Evolutionary conservation across 1,140 invertebrate species (phyloP), one percentile per base, ranked within the genome.

Genomic region (Cyphomyrmex costatus): DNA sequence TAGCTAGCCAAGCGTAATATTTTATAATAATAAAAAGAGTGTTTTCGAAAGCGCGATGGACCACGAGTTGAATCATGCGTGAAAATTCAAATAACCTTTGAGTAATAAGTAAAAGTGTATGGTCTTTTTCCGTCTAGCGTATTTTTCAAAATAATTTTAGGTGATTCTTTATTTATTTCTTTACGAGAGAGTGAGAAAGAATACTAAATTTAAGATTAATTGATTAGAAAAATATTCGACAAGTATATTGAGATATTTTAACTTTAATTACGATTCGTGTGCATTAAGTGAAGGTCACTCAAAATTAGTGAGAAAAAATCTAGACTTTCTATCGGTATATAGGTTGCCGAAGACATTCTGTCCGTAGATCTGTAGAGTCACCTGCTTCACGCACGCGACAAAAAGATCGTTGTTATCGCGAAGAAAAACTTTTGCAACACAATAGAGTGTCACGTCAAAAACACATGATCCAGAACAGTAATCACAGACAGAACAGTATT

Each of bases 371-470:
- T 58, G 66, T 27, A 42, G 33, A 42, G 27, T 60, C 53, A 82
- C 51, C 53, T 74, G 79, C 24, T 73, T 74, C 56, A 73, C 66
- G 79, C 66, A 58, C 7, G 79, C n/a, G 66, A 74, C 8, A 49
- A 46, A 49, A 73, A 83, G 8, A 33, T 49, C 24, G 12, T 12
- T 30, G 49, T 83, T 53, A 83, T 83, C 19, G 24, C 42, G 53
- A 83, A 56, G 68, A 49, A 83, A 83, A 61, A 60, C 79, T 83
- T 83, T 74, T 68, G 73, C 79, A 56, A 21, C 16, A 82, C 79
- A 83, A 83, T 83, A 36, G 68, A 60, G 36, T 73, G 79, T 87
- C 86, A 53, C 70, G 76, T 70, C 24, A 78, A 87, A 76, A 83
- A 61, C 83, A 73, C 30, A 6, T 16, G 27, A 82, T 73, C 53